Evolutionary conservation across 2,888 invertebrate species (phyloP), one percentile per base, ranked within the genome.

Genomic region (Cotesia congregata): DNA sequence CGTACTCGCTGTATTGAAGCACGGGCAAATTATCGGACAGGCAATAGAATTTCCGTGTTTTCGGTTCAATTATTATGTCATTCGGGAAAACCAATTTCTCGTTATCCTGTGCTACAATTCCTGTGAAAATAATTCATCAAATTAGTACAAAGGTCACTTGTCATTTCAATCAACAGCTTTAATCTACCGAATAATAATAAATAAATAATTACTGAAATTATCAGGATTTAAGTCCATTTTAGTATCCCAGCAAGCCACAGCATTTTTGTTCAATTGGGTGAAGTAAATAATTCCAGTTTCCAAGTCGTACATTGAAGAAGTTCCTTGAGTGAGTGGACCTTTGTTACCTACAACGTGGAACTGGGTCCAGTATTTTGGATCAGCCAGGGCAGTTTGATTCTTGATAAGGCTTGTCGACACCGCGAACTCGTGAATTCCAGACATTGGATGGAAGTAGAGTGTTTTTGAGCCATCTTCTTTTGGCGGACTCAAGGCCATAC

Each of bases 381-480:
- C 92, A 78, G 93, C 91, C n/a, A 94, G 93, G 82, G 92, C 90
- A 30, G 93, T 93, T 88, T 94, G 93, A 86, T 96, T 95, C 86
- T 93, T 93, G 61, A 96, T 90, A 67, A 95, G 91, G 81, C 92
- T 92, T 12, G 94, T 95, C 7, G 94, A 93, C 5, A 96, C 96
- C 75, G 93, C 92, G 88, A 95, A 96, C 89, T 96, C 95, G 81
- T 94, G 93, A 70, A 94, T 94, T 83, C 95, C 94, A 50, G 95
- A 94, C 89, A 96, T 91, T 0, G 96, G 92, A 88, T 96, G 96
- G 93, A 96, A 96, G 89, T 95, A 96, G 82, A 95, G 91, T 30
- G 93, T 94, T 80, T 94, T 93, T 80, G 91, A 92, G 12, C 93
- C 92, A 81, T 93, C 91, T 0, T 84, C 59, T 1, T 89, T 87